These are phyloP conservation scores for Heliconius erato DNA, from an alignment of 2,888 invertebrate genomes.

Conservation along the genomic window DNA sequence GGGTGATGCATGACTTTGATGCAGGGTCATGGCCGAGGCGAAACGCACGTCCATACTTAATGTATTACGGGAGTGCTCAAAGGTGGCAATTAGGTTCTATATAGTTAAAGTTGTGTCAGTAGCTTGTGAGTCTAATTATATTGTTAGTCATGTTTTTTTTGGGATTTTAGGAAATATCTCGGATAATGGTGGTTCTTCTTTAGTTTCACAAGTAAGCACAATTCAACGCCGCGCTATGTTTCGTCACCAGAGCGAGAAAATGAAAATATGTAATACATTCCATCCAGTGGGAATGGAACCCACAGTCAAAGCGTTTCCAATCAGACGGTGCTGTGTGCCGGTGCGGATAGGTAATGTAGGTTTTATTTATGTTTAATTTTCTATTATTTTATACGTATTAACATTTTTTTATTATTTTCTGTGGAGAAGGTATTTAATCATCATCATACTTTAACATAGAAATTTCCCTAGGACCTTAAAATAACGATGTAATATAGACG, in stretches of 20 bases:
- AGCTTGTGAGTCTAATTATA: not conserved
- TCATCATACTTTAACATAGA: too few relatives aligned
- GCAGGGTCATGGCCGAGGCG: constrained; percentile 51
- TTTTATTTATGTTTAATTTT: too few relatives aligned
- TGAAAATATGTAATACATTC: not conserved
- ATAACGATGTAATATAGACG: constrained; percentile 24
- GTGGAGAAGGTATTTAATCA: too few relatives aligned
- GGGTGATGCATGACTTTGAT: constrained; percentile 49
- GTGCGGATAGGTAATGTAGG: too few relatives aligned
- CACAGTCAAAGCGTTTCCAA: not conserved
- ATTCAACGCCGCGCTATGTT: not conserved
- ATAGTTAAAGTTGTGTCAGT: constrained; percentile 2
- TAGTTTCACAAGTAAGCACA: not conserved
- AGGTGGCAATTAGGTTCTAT: not conserved
- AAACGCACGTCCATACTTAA: constrained; percentile 37
- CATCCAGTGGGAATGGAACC: not conserved
- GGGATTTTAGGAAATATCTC: not conserved
- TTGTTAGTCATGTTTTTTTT: not conserved
- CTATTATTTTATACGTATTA: too few relatives aligned
- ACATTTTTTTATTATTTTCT: too few relatives aligned
- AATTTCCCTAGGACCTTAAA: not conserved
- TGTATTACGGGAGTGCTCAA: not conserved
- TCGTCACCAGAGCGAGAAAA: not conserved
- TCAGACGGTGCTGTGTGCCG: not conserved
- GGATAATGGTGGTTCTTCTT: too few relatives aligned